phyloP scores from a whole-genome alignment of 2,113 vertebrate genomes.

The Nerophis lumbriciformis region DNA sequence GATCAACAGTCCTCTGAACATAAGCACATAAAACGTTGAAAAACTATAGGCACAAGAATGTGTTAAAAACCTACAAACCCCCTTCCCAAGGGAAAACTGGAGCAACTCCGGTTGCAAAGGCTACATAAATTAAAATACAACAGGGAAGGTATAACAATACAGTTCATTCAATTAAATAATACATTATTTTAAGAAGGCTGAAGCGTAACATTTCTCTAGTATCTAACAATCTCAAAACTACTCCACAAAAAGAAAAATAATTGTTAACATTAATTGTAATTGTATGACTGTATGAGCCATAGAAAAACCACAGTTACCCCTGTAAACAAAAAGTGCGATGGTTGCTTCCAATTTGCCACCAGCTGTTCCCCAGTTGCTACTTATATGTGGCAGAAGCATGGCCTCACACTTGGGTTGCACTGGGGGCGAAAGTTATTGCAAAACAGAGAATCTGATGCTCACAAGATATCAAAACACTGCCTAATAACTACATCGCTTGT shows the following conservation, averaged over 20 bases:
- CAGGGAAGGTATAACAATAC: background rate
- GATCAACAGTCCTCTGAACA: background rate
- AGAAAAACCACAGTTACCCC: background rate
- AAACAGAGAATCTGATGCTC: background rate
- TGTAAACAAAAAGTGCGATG: background rate
- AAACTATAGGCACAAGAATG: background rate
- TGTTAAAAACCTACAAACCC: background rate
- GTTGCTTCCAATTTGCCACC: background rate
- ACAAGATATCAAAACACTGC: background rate
- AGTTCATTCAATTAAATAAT: background rate
- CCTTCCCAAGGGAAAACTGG: background rate
- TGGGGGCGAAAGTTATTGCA: background rate
- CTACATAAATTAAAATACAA: background rate
- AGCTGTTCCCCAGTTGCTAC: slow-evolving; percentile 1
- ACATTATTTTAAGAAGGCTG: background rate
- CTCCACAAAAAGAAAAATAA: background rate
- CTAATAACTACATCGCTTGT: background rate
- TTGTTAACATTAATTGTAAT: background rate
- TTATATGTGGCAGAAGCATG: background rate
- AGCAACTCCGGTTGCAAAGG: background rate
- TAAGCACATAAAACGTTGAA: background rate
- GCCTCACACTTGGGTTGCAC: background rate
- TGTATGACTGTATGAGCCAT: background rate
- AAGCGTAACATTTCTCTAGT: background rate
- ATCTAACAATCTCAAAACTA: background rate